Evolutionary conservation across 1,140 invertebrate species (phyloP), one percentile per base, ranked within the genome.

Genomic region (Drosophila arizonae): DNA sequence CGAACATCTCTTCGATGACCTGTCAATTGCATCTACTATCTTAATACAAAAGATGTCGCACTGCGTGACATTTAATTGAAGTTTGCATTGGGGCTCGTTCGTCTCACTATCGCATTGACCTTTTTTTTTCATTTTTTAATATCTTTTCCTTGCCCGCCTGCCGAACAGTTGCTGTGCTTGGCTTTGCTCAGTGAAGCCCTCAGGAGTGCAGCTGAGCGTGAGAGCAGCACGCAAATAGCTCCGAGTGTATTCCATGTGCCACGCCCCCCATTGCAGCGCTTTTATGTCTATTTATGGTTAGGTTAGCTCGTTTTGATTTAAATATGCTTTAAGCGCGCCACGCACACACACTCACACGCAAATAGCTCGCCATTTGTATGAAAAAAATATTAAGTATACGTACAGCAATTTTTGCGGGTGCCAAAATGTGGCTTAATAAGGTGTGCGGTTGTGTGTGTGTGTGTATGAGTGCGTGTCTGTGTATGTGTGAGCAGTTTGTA

Each of bases 201-300:
- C 66, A 72, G 54, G 73, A 68, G 64, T 65, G 70, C 79, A 82
- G 80, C 64, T 77, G 74, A 85, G 81, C 81, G 81, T 77, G 72
- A 76, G 60, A 17, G 64, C 65, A 60, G 50, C 65, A 87, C 82
- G 82, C 82, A 87, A 87, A 87, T 87, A 79, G 79, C 77, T 46
- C 24, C 33, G 8, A 36, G 52, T 17, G 15, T 28, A 28, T 51
- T 33, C 43, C 15, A n/a, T 28, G 21, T 57, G 55, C 15, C 57
- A 46, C 57, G 45, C 74, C 61, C 51, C 51, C 63, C 41, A 9
- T 58, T 46, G 77, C 46, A 63, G 79, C 39, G 68, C 82, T 87
- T 87, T 87, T 84, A 87, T 88, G 82, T 87, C 82, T 88, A 87
- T 87, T 87, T 81, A 52, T 60, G 81, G 72, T 41, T 63, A 63